Evolutionary conservation across 2,888 invertebrate species (phyloP).

Genomic region (Andrena hattorfiana): DNA sequence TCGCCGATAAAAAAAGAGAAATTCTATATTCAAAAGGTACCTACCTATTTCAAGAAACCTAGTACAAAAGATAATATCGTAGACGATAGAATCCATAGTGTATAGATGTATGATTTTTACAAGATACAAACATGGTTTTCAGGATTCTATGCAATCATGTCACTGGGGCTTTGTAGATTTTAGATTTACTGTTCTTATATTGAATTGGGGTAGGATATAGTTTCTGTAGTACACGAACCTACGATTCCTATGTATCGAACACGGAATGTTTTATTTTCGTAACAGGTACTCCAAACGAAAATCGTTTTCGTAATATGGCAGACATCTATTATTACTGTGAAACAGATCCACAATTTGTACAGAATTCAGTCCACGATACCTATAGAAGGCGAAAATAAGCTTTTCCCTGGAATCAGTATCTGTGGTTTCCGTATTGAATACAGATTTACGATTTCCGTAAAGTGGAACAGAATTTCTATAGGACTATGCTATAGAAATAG

Average conservation of each 20-base stretch:
- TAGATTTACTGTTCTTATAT: background rate
- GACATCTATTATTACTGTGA: background rate
- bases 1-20: background rate
- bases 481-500: background rate
- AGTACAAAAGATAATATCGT: too few relatives aligned
- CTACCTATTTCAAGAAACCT: too few relatives aligned
- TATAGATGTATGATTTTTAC: too few relatives aligned
- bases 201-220: background rate
- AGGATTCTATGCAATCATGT: background rate
- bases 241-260: background rate
- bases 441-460: conserved; percentile 16
- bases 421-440: background rate
- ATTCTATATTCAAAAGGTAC: background rate
- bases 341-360: background rate
- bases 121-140: background rate
- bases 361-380: too few relatives aligned
- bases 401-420: conserved; percentile 6
- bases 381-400: background rate
- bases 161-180: background rate
- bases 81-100: too few relatives aligned
- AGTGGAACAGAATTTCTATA: background rate
- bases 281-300: background rate
- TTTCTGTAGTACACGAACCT: background rate
- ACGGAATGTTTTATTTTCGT: background rate
- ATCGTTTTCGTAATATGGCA: background rate